Conservation (phyloP, 1,140 invertebrate genomes). For the Pararge aegeria region DNA sequence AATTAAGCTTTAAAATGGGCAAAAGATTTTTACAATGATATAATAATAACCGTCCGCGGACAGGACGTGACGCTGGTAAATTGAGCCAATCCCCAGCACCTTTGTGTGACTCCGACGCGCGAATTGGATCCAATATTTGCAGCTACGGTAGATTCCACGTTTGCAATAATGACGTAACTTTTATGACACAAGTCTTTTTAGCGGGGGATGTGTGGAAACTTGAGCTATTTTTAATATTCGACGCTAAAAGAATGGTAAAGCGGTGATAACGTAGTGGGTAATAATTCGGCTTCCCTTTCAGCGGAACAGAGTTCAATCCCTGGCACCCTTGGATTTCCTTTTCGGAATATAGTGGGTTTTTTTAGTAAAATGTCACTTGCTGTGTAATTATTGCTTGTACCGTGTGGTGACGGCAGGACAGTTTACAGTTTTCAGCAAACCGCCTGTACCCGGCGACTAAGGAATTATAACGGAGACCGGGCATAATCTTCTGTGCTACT, state of each 20-base stretch:
- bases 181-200: slow-evolving; percentile 17
- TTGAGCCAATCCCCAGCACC: slow-evolving; percentile 46
- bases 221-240: background rate
- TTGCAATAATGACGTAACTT: slow-evolving; percentile 25
- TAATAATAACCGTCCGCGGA: slow-evolving; percentile 37
- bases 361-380: no score
- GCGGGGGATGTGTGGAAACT: background rate
- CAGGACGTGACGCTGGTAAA: slow-evolving; percentile 38
- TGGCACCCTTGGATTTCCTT: no score
- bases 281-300: no score
- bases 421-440: no score
- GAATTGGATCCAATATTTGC: slow-evolving; percentile 46
- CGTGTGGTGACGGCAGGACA: no score
- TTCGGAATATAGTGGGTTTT: no score
- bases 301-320: no score
- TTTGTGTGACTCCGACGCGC: slow-evolving; percentile 39
- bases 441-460: no score
- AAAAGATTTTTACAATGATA: slow-evolving; percentile 43
- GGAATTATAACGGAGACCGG: no score
- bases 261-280: no score
- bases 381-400: no score
- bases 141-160: slow-evolving; percentile 33
- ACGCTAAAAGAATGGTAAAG: background rate
- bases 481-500: no score
- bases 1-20: slow-evolving; percentile 8